Conservation (phyloP, 2,113 vertebrate genomes). For the Irena cyanogastra region DNA sequence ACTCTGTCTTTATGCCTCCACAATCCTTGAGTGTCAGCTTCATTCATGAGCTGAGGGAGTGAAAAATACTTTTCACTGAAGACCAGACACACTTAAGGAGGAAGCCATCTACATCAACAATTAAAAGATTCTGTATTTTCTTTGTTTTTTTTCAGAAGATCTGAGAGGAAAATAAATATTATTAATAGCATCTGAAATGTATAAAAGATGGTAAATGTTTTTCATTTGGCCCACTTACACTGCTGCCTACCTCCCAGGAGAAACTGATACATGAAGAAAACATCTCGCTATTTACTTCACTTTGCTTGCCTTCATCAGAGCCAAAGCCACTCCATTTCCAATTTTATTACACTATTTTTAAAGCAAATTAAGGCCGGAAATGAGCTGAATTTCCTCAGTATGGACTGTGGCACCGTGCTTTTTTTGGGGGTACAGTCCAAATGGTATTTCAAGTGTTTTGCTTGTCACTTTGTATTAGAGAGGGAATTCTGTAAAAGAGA, state of each 20-base stretch:
- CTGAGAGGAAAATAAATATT: neutral
- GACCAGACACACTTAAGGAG: neutral
- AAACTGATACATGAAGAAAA: neutral
- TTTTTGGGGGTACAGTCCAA: neutral
- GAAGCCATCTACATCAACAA: neutral
- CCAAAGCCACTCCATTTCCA: fast-evolving
- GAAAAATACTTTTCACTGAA: neutral
- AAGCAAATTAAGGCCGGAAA: neutral
- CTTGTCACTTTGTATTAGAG: neutral
- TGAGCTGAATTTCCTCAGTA: neutral
- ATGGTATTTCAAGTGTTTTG: neutral
- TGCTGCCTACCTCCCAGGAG: neutral
- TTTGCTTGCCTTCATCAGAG: neutral
- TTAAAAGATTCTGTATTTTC: neutral
- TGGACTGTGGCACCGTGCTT: neutral
- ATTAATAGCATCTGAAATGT: neutral
- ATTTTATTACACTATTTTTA: neutral
- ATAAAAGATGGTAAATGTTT: neutral
- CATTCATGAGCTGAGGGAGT: neutral
- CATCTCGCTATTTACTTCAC: neutral
- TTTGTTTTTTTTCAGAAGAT: neutral
- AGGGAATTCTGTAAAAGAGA: neutral
- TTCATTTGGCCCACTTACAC: neutral
- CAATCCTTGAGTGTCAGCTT: neutral
- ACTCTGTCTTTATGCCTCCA: neutral